phyloP scores from a whole-genome alignment of 1,140 invertebrate genomes.

The Nasonia giraulti region DNA sequence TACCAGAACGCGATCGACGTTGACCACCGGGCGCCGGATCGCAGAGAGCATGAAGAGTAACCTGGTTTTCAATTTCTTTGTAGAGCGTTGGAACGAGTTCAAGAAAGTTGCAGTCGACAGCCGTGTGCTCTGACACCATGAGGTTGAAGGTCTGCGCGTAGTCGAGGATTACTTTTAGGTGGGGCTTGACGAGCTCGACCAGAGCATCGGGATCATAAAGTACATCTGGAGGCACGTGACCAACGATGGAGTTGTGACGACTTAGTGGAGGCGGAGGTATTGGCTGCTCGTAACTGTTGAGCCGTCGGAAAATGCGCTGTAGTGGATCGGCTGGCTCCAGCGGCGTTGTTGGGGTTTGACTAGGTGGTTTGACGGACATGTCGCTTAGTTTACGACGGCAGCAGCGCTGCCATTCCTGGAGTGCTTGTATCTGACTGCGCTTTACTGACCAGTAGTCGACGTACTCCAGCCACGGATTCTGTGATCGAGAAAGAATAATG shows the following conservation, averaged over 20 bases:
- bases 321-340: conserved; percentile 68
- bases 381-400: conserved; percentile 54
- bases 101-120: conserved; percentile 80
- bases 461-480: conserved; percentile 81
- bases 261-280: conserved; percentile 71
- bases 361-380: conserved; percentile 28
- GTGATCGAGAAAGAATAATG: conserved; percentile 1
- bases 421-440: conserved; percentile 72
- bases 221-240: conserved; percentile 60
- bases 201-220: conserved; percentile 64
- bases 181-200: conserved; percentile 70
- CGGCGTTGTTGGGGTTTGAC: conserved; percentile 54
- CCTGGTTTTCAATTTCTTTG: conserved; percentile 76
- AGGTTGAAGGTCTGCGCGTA: conserved; percentile 77
- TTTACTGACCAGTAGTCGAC: conserved; percentile 77
- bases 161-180: conserved; percentile 76
- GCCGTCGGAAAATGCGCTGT: conserved; percentile 75
- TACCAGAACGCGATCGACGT: conserved; percentile 70
- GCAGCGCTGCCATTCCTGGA: conserved; percentile 72
- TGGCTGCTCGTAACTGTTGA: conserved; percentile 80
- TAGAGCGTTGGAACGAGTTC: conserved; percentile 82
- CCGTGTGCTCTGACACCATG: conserved; percentile 79
- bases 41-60: conserved; percentile 75
- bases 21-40: conserved; percentile 68
- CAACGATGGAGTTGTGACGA: conserved; percentile 58